These are phyloP conservation scores for Orcinus orca DNA, from an alignment of 2,113 vertebrate genomes.

Conservation along the genomic window DNA sequence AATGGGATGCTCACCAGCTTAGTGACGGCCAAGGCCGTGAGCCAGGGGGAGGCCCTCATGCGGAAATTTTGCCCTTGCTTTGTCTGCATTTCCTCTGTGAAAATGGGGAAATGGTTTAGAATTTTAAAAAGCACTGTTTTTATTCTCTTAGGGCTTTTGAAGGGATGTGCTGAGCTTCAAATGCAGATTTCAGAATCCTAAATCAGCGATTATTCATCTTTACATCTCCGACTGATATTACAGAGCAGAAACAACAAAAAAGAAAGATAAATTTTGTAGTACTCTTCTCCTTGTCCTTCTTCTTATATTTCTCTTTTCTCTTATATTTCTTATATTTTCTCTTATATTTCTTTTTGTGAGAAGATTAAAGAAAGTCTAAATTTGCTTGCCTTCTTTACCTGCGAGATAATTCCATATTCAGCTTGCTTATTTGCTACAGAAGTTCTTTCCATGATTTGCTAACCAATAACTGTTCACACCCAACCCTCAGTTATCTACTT, in stretches of 20 bases:
- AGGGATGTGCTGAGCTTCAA: background rate
- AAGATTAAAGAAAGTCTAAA: background rate
- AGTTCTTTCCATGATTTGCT: background rate
- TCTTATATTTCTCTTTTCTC: background rate
- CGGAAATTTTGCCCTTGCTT: slow-evolving; percentile 60
- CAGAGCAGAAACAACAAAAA: background rate
- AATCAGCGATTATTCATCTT: slow-evolving; percentile 14
- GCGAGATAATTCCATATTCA: background rate
- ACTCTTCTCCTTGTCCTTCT: background rate
- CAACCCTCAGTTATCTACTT: background rate
- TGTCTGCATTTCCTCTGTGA: slow-evolving; percentile 34
- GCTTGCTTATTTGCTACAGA: background rate
- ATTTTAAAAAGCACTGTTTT: slow-evolving; percentile 34
- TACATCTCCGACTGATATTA: background rate
- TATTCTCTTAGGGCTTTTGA: slow-evolving; percentile 37
- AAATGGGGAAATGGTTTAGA: slow-evolving; percentile 27
- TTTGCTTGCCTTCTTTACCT: background rate
- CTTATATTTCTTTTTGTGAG: background rate
- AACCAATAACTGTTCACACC: background rate
- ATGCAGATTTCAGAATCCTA: slow-evolving; percentile 40
- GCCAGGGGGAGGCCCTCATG: slow-evolving; percentile 35
- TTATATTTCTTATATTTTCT: background rate
- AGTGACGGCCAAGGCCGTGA: background rate
- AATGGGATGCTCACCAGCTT: slow-evolving; percentile 58
- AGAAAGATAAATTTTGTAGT: background rate